Evolutionary conservation across 1,140 invertebrate genomes (phyloP).

Genomic region (Diachasma alloeum): DNA sequence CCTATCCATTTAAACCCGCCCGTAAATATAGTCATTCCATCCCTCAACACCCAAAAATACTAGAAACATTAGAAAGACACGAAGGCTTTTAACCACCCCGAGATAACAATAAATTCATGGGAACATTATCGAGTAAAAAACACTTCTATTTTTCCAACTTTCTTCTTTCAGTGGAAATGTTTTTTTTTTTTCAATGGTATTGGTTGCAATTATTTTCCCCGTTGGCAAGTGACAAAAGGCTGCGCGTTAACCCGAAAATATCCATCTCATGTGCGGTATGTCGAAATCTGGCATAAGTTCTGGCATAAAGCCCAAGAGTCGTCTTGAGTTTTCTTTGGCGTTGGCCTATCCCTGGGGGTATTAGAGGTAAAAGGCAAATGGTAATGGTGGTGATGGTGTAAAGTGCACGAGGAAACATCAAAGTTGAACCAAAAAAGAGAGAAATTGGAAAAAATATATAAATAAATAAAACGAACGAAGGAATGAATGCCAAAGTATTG

Average conservation of each 20-base stretch:
- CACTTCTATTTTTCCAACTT: not conserved
- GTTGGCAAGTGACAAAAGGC: constrained; percentile 32
- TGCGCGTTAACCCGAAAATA: constrained; percentile 61
- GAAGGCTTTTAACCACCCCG: not conserved
- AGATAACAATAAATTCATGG: not conserved
- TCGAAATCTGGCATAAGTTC: constrained; percentile 58
- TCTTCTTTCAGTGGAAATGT: not conserved
- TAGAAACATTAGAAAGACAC: not conserved
- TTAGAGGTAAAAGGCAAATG: constrained; percentile 1
- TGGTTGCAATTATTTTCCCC: constrained; percentile 14
- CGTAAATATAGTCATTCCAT: constrained; percentile 11
- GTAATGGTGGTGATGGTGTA: constrained; percentile 11
- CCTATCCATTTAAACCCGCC: not conserved
- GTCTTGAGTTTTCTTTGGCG: constrained; percentile 32
- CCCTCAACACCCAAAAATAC: not conserved
- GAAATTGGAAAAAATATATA: not conserved
- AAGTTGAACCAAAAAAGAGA: not conserved
- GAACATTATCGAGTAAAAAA: not conserved
- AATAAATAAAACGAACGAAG: too few relatives aligned
- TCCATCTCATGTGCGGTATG: constrained; percentile 57
- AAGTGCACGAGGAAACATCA: not conserved
- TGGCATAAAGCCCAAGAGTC: constrained; percentile 46
- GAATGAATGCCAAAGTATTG: not conserved
- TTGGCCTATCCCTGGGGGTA: not conserved
- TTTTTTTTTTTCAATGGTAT: not conserved